Percentiles rank a stretch among this genome's conserved stretches.
These are phyloP conservation scores for Limnephilus lunatus DNA, from an alignment of 2,888 invertebrate species.

Conservation along the genomic window DNA sequence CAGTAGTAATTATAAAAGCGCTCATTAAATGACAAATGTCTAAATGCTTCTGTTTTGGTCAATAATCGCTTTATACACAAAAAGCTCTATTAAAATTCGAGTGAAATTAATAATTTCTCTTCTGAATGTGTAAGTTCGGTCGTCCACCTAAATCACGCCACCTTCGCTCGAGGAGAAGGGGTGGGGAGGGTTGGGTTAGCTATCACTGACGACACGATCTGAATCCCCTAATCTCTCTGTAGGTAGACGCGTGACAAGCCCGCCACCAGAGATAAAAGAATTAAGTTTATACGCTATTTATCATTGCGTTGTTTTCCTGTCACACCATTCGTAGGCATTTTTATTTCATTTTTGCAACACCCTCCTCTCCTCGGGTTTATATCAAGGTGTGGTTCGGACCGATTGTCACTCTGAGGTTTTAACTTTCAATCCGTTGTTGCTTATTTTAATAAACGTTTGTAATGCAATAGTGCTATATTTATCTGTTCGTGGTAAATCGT, in stretches of 20 bases:
- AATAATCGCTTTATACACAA: not conserved
- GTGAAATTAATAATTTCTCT: not conserved
- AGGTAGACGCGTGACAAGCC: slow-evolving; percentile 36
- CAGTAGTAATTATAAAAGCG: no score
- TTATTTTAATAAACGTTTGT: not conserved
- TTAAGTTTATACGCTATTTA: slow-evolving; percentile 48
- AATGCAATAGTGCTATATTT: not conserved
- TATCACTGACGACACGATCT: slow-evolving; percentile 36
- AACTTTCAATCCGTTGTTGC: not conserved
- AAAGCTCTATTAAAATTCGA: not conserved
- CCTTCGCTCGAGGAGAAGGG: not conserved
- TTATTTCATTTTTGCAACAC: slow-evolving; percentile 40
- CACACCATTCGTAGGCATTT: slow-evolving; percentile 40
- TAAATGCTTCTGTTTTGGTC: not conserved
- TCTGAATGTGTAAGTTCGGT: not conserved
- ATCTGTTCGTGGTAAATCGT: no score
- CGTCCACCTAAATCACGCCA: slow-evolving; percentile 21
- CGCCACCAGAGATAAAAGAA: slow-evolving; percentile 42
- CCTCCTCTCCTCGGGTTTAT: not conserved
- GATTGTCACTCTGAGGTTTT: not conserved
- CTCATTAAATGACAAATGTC: no score
- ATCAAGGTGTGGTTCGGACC: not conserved
- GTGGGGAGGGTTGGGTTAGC: not conserved
- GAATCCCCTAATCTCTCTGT: slow-evolving; percentile 41
- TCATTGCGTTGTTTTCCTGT: slow-evolving; percentile 42